Conservation (phyloP, 1,140 invertebrate genomes). For the Aleiodes sp. region DNA sequence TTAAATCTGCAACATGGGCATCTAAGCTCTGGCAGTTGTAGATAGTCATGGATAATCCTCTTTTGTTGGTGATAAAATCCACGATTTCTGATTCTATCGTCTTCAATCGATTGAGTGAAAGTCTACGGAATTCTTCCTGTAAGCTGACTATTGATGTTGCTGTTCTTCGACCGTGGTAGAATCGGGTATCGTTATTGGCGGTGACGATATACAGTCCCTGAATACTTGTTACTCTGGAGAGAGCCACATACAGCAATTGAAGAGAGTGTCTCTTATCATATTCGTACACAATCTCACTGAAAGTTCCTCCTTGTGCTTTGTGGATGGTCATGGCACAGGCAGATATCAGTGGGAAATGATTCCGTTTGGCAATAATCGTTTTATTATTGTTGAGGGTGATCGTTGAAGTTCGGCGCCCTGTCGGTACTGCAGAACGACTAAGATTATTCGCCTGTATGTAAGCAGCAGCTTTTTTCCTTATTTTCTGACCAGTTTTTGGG, state of each 20-base stretch:
- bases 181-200: conserved; percentile 32
- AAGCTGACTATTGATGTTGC: background rate
- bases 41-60: conserved; percentile 18
- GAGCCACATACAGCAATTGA: conserved; percentile 50
- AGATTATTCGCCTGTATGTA: background rate
- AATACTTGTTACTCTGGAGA: conserved; percentile 50
- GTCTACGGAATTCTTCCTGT: background rate
- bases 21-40: conserved; percentile 37
- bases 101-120: background rate
- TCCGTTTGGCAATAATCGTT: conserved; percentile 23
- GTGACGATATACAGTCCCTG: conserved; percentile 44
- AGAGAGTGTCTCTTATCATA: conserved; percentile 44
- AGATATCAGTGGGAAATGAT: conserved; percentile 19
- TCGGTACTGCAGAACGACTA: background rate
- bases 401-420: background rate
- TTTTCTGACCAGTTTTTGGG: background rate
- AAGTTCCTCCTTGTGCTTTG: conserved; percentile 53
- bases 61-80: background rate
- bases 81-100: conserved; percentile 2
- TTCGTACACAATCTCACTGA: conserved; percentile 49
- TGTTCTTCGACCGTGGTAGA: conserved; percentile 31
- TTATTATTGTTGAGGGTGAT: conserved; percentile 26
- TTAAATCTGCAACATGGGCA: conserved; percentile 26
- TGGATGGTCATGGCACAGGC: conserved; percentile 44
- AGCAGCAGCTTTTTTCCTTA: background rate